A percentile compares a stretch with the other conserved stretches of the same genome.
phyloP scores from a whole-genome alignment of 2,888 invertebrate genomes.

The Ennomos fuscantarius region DNA sequence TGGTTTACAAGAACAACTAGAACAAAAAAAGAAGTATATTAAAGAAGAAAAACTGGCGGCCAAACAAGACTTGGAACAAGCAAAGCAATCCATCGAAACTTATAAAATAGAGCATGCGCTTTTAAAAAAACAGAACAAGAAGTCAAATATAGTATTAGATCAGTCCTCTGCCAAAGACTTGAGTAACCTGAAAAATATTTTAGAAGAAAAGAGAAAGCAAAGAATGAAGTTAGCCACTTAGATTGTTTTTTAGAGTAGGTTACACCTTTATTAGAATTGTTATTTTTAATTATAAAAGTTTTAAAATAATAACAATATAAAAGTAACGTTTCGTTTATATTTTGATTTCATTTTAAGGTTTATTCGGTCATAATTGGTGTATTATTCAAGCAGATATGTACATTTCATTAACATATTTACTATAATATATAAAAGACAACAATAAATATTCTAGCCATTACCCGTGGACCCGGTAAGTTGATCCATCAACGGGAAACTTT shows the following conservation, averaged over 20 bases:
- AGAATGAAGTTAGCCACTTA: constrained; percentile 49
- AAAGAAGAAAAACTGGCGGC: constrained; percentile 70
- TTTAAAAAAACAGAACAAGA: constrained; percentile 58
- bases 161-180: constrained; percentile 69
- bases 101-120: constrained; percentile 64
- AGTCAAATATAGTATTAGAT: constrained; percentile 45
- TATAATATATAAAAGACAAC: too few relatives aligned
- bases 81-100: constrained; percentile 71
- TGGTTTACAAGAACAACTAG: constrained; percentile 80
- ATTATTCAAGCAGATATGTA: too few relatives aligned
- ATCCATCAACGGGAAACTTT: too few relatives aligned
- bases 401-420: too few relatives aligned
- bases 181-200: constrained; percentile 70
- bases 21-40: constrained; percentile 75
- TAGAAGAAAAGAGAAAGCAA: constrained; percentile 78
- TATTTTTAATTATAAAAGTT: neutral
- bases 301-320: too few relatives aligned
- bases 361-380: too few relatives aligned
- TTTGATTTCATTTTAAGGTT: too few relatives aligned
- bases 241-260: neutral
- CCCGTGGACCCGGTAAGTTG: too few relatives aligned
- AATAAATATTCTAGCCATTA: too few relatives aligned
- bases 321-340: too few relatives aligned
- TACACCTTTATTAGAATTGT: neutral
- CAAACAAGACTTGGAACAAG: constrained; percentile 75